Evolutionary conservation across 2,888 invertebrate species (phyloP).

Genomic region (Ectemnius continuus): DNA sequence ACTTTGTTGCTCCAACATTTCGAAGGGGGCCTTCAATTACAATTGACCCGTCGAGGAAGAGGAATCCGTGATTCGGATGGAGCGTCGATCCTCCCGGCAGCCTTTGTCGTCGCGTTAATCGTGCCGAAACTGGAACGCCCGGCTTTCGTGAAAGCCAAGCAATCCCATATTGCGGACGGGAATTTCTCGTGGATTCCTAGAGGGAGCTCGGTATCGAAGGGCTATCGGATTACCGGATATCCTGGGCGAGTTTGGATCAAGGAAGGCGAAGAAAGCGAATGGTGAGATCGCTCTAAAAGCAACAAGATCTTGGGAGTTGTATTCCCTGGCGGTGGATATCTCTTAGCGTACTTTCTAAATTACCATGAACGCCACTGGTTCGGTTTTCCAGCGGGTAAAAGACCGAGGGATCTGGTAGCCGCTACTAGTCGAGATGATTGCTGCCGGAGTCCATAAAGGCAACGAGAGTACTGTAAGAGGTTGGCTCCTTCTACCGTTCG

Average conservation of each 20-base stretch:
- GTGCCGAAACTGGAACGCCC: too few relatives aligned
- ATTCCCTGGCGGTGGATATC: conserved; percentile 3
- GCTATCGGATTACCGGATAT: conserved; percentile 18
- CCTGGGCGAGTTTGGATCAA: conserved; percentile 12
- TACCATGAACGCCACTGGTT: conserved; percentile 7
- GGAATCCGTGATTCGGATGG: too few relatives aligned
- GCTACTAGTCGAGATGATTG: neutral
- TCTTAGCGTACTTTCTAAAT: conserved; percentile 19
- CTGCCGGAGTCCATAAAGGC: neutral
- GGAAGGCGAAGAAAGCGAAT: conserved; percentile 24
- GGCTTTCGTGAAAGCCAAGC: too few relatives aligned
- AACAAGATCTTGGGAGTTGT: neutral
- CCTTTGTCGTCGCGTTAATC: too few relatives aligned
- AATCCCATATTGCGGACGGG: too few relatives aligned
- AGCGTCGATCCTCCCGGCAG: too few relatives aligned
- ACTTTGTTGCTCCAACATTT: too few relatives aligned
- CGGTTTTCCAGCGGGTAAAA: conserved; percentile 2
- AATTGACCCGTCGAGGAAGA: too few relatives aligned
- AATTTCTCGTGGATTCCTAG: too few relatives aligned
- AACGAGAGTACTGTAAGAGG: neutral
- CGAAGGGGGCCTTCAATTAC: too few relatives aligned
- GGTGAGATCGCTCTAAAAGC: conserved; percentile 13
- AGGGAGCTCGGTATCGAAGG: too few relatives aligned
- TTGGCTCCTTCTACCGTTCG: neutral
- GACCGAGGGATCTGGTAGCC: neutral